phyloP scores from a whole-genome alignment of 2,888 invertebrate genomes.

The Nephrocerus scutellatus region DNA sequence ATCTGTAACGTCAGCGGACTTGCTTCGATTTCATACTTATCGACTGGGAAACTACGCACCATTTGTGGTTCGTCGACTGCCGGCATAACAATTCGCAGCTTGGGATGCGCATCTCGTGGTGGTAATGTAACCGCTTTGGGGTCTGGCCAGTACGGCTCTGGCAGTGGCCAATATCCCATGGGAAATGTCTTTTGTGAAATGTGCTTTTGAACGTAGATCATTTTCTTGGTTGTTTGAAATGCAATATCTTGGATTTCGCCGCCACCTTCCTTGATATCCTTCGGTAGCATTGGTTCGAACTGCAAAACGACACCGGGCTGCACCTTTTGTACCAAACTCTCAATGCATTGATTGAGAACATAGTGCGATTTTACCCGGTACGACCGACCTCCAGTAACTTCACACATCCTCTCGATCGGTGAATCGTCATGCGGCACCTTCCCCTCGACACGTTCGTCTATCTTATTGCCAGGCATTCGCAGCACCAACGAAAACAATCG shows the following conservation, averaged over 20 bases:
- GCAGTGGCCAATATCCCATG: conserved; percentile 97
- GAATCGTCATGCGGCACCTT: conserved; percentile 86
- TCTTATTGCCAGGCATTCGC: conserved; percentile 84
- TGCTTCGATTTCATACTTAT: conserved; percentile 98
- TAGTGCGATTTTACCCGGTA: conserved; percentile 92
- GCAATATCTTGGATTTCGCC: conserved; percentile 54
- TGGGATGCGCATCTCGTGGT: conserved; percentile 88
- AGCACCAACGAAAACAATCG: conserved; percentile 91
- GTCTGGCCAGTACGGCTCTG: conserved; percentile 97
- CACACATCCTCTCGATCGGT: conserved; percentile 96
- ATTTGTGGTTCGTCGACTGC: conserved; percentile 91
- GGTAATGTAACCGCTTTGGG: conserved; percentile 79
- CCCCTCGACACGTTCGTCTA: conserved; percentile 78
- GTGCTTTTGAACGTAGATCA: conserved; percentile 79
- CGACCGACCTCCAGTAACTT: conserved; percentile 95
- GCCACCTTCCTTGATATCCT: conserved; percentile 44
- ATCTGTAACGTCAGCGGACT: conserved; percentile 95
- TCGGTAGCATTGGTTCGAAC: conserved; percentile 76
- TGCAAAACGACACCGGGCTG: conserved; percentile 96
- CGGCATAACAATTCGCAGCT: conserved; percentile 83
- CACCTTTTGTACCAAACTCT: conserved; percentile 93
- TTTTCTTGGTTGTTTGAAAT: conserved; percentile 63
- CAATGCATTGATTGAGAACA: conserved; percentile 92
- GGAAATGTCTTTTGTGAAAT: conserved; percentile 87
- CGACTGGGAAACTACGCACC: conserved; percentile 94